Conservation (phyloP, 1,140 invertebrate genomes). For the Cotesia glomerata region DNA sequence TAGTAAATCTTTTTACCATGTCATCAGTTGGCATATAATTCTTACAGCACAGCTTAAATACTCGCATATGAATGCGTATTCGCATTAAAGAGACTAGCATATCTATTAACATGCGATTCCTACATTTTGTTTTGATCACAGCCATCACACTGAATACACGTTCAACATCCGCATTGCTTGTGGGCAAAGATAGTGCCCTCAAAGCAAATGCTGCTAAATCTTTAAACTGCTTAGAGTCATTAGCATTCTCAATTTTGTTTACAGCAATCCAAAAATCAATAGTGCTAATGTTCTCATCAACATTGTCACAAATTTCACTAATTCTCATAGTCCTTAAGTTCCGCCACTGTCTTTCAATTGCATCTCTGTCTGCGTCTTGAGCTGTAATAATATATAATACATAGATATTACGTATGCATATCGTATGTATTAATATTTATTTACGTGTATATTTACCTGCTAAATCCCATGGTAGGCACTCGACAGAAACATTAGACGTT, state of each 20-base stretch:
- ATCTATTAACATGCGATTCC: slow-evolving; percentile 28
- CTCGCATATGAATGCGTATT: slow-evolving; percentile 27
- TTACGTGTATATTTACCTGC: too few species aligned
- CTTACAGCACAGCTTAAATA: slow-evolving; percentile 28
- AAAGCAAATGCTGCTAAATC: slow-evolving; percentile 33
- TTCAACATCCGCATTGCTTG: slow-evolving; percentile 41
- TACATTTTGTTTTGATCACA: slow-evolving; percentile 33
- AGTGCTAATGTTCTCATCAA: not conserved
- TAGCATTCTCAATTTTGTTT: slow-evolving; percentile 36
- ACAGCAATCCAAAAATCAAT: slow-evolving; percentile 35
- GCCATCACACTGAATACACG: slow-evolving; percentile 39
- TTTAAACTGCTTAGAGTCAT: slow-evolving; percentile 30
- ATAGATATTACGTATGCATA: too few species aligned
- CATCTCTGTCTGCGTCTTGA: not conserved
- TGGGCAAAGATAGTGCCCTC: slow-evolving; percentile 33
- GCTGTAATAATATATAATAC: not conserved
- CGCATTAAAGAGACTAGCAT: slow-evolving; percentile 35
- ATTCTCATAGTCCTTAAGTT: not conserved
- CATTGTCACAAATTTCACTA: not conserved
- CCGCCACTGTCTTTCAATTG: not conserved
- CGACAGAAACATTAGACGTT: not conserved
- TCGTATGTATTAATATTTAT: too few species aligned
- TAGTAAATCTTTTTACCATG: not conserved
- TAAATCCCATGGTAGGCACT: not conserved
- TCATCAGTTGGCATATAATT: slow-evolving; percentile 16